Base-by-base conservation (phyloP, 2,113 vertebrate genomes). In the Sterrhoptilus dennistouni region DNA sequence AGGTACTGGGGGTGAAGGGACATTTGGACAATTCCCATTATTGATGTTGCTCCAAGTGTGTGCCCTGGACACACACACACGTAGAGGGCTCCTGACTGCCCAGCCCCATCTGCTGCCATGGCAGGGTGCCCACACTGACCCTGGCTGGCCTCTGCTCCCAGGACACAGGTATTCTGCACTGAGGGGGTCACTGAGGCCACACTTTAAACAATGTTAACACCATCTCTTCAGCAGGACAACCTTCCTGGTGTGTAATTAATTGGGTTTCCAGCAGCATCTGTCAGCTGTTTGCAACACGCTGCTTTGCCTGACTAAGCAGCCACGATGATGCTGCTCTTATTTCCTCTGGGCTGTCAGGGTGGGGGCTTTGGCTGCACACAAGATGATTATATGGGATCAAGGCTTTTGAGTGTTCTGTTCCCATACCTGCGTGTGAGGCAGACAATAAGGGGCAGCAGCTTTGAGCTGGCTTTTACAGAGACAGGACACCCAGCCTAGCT, bases 191-290 rank as follows among this genome's bases (percentile, higher is more conserved):
- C 61, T 50, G 42, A 70, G 82, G 56, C 68, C 65, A 77, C 52
- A 21, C 66, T 89, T 63, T 42, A 77, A 87, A 82, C 83, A 74
- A 40, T 53, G 36, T 56, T 90, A 82, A 83, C 82, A 82, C 22
- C 69, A 57, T 40, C 65, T 38, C 82, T 95, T n/a, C 90, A 57
- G 65, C 82, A 87, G 89, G 61, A 82, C 56, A 70, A 7, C 59
- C 35, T 79, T 94, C 83, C 87, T 68, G 42, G 42, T 22, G 6
- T 28, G 75, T 71, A 89, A 95, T 80, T 95, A 95, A 93, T 66
- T 74, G 69, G 63, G 87, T 57, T 95, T 92, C 87, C 82, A 64
- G 65, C 84, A 88, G 92, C 3, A 9, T 74, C 93, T 89, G 72
- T 90, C 87, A 80, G 90, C 66, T 82, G 29, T 36, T 81, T 64